phyloP scores from a whole-genome alignment of 2,888 invertebrate species.

The Oxyscelio sp. region DNA sequence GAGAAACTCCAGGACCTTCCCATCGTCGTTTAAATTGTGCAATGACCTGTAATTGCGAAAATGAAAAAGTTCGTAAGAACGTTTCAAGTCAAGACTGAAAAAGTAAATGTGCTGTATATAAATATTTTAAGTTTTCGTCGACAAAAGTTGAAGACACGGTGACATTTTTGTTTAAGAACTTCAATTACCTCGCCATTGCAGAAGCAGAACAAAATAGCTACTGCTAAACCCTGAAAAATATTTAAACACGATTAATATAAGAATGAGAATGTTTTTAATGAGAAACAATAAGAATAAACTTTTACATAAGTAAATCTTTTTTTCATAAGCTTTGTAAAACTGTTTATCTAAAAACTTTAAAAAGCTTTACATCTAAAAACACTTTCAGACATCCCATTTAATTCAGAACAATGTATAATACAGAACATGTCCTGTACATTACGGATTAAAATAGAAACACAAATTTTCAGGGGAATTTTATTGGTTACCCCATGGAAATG shows the following conservation, averaged over 20 bases:
- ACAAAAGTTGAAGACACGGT: slow-evolving; percentile 3
- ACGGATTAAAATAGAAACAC: no score
- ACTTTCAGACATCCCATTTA: no score
- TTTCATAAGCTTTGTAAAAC: no score
- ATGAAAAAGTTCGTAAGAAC: slow-evolving; percentile 22
- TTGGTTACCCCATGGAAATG: no score
- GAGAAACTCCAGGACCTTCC: slow-evolving; percentile 91
- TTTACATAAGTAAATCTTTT: no score
- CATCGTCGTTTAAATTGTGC: slow-evolving; percentile 95
- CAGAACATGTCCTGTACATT: no score
- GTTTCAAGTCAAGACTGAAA: slow-evolving; percentile 7
- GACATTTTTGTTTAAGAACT: neutral
- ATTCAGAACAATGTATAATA: no score
- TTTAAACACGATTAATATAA: neutral
- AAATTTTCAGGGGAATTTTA: no score
- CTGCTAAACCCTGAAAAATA: slow-evolving; percentile 94
- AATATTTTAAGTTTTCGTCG: slow-evolving; percentile 35
- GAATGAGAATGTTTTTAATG: neutral
- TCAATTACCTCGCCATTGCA: slow-evolving; percentile 96
- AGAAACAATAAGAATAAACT: no score
- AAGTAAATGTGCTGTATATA: slow-evolving; percentile 23
- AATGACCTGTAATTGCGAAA: slow-evolving; percentile 89
- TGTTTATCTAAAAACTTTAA: no score
- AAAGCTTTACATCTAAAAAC: no score
- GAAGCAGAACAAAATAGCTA: slow-evolving; percentile 97